Conservation (phyloP, 1,140 invertebrate species). For the Microvelia longipes region DNA sequence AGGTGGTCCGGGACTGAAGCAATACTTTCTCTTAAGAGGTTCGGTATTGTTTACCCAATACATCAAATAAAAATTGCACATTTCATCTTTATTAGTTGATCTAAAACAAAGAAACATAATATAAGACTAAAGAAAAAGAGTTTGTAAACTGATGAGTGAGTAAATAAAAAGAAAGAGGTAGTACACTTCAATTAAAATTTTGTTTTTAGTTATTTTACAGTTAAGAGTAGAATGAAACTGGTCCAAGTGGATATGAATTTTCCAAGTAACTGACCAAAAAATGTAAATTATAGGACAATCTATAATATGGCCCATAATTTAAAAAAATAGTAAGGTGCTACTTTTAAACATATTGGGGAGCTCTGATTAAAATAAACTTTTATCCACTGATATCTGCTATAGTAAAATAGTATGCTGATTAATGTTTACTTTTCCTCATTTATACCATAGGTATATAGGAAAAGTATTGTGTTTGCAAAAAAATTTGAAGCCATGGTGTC, state of each 20-base stretch:
- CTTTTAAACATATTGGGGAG: too few relatives aligned
- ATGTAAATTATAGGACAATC: not conserved
- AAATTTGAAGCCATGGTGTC: too few relatives aligned
- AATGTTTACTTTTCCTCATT: too few relatives aligned
- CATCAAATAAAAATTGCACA: slow-evolving; percentile 99
- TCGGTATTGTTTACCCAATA: slow-evolving; percentile 81
- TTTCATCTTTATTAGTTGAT: slow-evolving; percentile 73
- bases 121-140: not conserved
- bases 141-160: not conserved
- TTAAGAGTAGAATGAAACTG: not conserved
- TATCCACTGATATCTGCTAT: too few relatives aligned
- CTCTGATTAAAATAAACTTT: too few relatives aligned
- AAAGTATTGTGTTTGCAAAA: too few relatives aligned
- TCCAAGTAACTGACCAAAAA: not conserved
- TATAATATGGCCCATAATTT: too few relatives aligned
- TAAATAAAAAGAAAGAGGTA: not conserved
- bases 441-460: too few relatives aligned
- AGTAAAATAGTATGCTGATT: too few relatives aligned
- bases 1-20: slow-evolving; percentile 69
- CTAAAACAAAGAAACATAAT: slow-evolving; percentile 11
- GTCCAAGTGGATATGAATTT: not conserved
- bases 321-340: too few relatives aligned
- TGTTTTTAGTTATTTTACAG: not conserved
- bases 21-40: slow-evolving; percentile 66
- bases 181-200: not conserved